Evolutionary conservation across 2,797 vertebrate genomes (phyloP).

Genomic region (Sebastes vulpes): DNA sequence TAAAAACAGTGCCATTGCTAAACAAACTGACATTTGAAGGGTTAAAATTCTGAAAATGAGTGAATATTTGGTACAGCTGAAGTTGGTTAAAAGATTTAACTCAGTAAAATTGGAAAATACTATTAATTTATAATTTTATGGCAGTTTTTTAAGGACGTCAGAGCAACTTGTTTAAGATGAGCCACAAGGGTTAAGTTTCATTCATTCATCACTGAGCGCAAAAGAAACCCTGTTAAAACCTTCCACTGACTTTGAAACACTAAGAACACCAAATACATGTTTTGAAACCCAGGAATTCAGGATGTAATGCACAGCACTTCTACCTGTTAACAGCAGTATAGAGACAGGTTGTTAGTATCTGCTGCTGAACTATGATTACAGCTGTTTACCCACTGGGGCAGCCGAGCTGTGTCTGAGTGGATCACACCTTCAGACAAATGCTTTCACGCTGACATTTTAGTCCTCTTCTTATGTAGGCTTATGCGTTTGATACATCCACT

Average conservation of each 20-base stretch:
- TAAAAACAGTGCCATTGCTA: background rate
- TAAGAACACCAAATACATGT: background rate
- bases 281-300: slow-evolving; percentile 25
- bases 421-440: slow-evolving; percentile 72
- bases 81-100: background rate
- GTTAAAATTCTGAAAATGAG: background rate
- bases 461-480: slow-evolving; percentile 53
- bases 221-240: background rate
- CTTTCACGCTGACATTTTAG: slow-evolving; percentile 69
- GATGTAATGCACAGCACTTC: slow-evolving; percentile 44
- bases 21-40: background rate
- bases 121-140: background rate
- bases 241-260: background rate
- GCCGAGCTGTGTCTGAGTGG: slow-evolving; percentile 55
- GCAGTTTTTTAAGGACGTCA: background rate
- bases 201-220: background rate
- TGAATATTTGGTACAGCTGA: background rate
- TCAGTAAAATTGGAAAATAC: background rate
- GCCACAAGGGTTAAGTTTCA: background rate
- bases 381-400: slow-evolving; percentile 62
- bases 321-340: slow-evolving; percentile 38
- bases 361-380: slow-evolving; percentile 63
- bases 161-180: background rate
- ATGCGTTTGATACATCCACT: slow-evolving; percentile 74
- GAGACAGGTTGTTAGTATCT: slow-evolving; percentile 52